These are phyloP conservation scores for Sitta europaea DNA, from an alignment of 2,113 vertebrate genomes.

Conservation along the genomic window DNA sequence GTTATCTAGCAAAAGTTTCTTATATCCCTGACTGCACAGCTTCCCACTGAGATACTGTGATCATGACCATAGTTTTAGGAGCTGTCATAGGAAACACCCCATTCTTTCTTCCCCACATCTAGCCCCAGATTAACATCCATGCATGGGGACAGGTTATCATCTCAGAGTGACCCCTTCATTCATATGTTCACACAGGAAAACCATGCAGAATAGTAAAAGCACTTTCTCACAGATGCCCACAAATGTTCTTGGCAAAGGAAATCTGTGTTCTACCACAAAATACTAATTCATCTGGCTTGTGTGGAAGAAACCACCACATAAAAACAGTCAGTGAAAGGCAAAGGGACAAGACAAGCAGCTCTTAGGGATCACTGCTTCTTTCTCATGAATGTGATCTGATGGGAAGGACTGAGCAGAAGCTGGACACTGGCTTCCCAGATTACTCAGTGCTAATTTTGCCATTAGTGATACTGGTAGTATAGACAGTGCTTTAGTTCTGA, in stretches of 20 bases:
- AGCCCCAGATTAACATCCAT: not conserved
- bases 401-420: not conserved
- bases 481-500: not conserved
- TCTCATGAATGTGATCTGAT: not conserved
- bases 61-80: not conserved
- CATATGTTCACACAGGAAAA: not conserved
- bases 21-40: not conserved
- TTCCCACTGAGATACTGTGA: not conserved
- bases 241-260: constrained; percentile 20
- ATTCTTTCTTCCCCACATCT: not conserved
- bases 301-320: not conserved
- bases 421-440: not conserved
- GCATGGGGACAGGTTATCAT: not conserved
- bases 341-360: not conserved
- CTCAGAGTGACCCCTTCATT: not conserved
- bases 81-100: not conserved
- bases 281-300: not conserved
- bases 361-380: not conserved
- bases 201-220: not conserved
- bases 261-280: not conserved
- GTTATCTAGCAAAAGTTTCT: not conserved
- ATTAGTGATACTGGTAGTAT: not conserved
- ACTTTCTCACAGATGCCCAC: not conserved
- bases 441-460: not conserved
- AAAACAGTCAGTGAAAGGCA: not conserved